Base-by-base conservation (phyloP, 2,888 invertebrate species). In the Zeuzera pyrina region DNA sequence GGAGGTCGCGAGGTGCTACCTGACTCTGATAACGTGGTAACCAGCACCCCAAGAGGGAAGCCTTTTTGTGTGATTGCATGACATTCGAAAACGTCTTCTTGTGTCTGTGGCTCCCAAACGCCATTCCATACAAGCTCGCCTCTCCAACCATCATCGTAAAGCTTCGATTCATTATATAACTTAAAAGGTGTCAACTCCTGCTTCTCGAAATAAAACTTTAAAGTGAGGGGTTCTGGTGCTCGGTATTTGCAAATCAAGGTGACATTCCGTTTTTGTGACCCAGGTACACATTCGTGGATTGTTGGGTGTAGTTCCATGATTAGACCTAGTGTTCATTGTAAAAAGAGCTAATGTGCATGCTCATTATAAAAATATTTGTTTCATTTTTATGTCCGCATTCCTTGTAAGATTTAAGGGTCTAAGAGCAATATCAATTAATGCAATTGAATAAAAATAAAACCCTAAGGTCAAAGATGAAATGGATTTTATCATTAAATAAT, bases 251-350 rank as follows among this genome's bases (percentile, higher is more conserved):
- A 79, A 8, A 57, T 66, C 39, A 77, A 58, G 1, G 61, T 67
- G 15, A 78, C 69, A 27, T 41, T 52, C 14, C 62, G 57, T 34
- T 48, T 47, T 12, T 47, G 43, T 7, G 49, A 41, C 36, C 53
- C 43, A 21, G 49, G 37, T 21, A 45, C 40, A 15, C 43, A 45
- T 30, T 45, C 49, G 38, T 57, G 52, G 39, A 78, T 60, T 36
- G 59, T 62, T 26, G 78, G 77, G 36, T 70, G 72, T 13, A 79
- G 69, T 70, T 79, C 79, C 78, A 79, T 79, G 39, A 74, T 47
- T 46, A 78, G 55, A 44, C 77, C 79, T 79, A 73, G 37, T 41
- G 29, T 33, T 19, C 5, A n/a, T n/a, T 19, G 19, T 6, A 19
- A 5, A 19, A 8, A 19, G 8, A 19, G 19, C 8, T 19, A 19